Conservation (phyloP, 2,113 vertebrate species). For the Ascaphus truei region DNA sequence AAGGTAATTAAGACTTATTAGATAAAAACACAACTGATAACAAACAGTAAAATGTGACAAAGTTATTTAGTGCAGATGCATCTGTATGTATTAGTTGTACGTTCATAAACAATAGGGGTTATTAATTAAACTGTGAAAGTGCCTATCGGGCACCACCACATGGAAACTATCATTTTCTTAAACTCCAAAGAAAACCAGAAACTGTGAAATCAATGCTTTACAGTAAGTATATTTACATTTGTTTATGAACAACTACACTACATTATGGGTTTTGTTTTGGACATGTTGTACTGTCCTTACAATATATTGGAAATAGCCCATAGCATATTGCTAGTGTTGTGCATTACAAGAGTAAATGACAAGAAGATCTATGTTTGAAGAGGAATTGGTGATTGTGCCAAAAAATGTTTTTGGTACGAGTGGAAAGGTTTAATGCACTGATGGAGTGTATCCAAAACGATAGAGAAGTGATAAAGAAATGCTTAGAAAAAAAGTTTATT, state of each 20-base stretch:
- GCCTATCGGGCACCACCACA: too few species aligned
- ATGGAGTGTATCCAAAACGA: conserved; percentile 21
- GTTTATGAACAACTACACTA: too few species aligned
- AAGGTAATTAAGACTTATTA: background rate
- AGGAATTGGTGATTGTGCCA: background rate
- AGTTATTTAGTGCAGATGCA: background rate
- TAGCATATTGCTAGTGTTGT: too few species aligned
- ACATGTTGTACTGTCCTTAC: too few species aligned
- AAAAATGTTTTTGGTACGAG: background rate
- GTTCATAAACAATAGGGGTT: too few species aligned
- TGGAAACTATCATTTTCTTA: too few species aligned
- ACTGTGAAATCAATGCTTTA: background rate
- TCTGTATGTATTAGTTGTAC: too few species aligned
- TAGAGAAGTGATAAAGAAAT: conserved; percentile 10
- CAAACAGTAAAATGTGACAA: background rate
- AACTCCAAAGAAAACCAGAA: background rate
- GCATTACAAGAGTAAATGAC: too few species aligned
- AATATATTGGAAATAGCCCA: too few species aligned
- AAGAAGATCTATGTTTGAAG: too few species aligned
- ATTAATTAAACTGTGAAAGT: too few species aligned
- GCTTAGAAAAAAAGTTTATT: conserved; percentile 11
- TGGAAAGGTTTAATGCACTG: conserved; percentile 15
- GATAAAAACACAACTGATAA: background rate
- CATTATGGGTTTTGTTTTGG: too few species aligned
- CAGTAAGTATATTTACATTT: background rate